Percentiles rank a stretch among this genome's conserved stretches.
These are phyloP conservation scores for Vulpes lagopus DNA, from an alignment of 2,113 vertebrate species.

Conservation along the genomic window DNA sequence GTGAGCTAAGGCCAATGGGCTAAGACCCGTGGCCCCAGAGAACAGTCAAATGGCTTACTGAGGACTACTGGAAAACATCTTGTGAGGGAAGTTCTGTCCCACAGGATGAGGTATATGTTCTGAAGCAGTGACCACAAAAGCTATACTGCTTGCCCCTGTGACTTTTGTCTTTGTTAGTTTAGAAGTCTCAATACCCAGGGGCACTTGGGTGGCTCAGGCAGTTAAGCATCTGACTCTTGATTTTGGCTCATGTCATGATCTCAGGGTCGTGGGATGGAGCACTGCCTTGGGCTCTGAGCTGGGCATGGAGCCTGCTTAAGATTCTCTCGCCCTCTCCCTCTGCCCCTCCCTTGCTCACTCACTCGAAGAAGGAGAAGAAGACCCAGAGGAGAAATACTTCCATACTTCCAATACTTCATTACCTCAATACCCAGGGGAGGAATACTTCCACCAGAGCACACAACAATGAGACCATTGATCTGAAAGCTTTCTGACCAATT, in stretches of 20 bases:
- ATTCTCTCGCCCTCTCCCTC: background rate
- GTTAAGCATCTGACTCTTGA: background rate
- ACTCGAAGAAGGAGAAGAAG: background rate
- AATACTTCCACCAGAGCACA: background rate
- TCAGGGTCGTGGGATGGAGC: background rate
- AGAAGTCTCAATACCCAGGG: background rate
- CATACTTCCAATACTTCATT: no score
- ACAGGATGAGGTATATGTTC: background rate
- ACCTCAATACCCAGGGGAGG: background rate
- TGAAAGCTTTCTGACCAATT: background rate
- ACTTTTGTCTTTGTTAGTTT: background rate
- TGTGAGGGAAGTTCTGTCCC: background rate
- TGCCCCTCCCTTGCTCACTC: background rate
- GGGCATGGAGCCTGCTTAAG: background rate
- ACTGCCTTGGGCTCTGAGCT: background rate
- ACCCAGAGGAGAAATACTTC: background rate
- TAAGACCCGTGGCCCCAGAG: background rate
- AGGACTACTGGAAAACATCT: background rate
- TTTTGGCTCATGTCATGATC: background rate
- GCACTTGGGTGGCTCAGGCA: background rate
- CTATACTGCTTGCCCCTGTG: conserved; percentile 10
- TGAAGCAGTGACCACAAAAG: background rate
- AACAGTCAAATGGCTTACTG: background rate
- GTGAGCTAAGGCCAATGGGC: background rate
- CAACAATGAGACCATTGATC: background rate